phyloP scores from a whole-genome alignment of 2,113 vertebrate species.

The Microcebus jonahi region DNA sequence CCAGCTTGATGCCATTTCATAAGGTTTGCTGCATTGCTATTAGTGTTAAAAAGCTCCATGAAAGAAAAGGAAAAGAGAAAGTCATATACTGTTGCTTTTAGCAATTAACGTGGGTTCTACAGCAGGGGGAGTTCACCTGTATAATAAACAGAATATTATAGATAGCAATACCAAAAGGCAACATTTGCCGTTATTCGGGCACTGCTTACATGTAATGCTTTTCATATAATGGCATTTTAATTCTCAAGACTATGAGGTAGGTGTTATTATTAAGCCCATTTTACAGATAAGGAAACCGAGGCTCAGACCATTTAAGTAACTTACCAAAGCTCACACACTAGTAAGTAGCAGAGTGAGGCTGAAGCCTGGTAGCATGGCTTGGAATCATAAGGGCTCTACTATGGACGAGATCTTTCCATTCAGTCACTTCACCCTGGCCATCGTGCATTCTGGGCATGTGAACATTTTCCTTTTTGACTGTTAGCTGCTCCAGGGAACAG shows the following conservation, averaged over 20 bases:
- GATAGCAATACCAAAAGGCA: not conserved
- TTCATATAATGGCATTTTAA: not conserved
- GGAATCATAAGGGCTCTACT: not conserved
- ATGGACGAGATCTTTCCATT: not conserved
- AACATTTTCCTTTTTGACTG: not conserved
- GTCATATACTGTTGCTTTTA: not conserved
- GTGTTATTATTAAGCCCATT: not conserved
- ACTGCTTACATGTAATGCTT: not conserved
- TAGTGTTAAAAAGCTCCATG: not conserved
- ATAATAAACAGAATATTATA: not conserved
- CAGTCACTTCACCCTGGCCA: not conserved
- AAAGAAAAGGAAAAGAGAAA: not conserved
- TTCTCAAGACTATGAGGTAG: not conserved
- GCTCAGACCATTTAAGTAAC: not conserved
- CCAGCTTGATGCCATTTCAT: not conserved
- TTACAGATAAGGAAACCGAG: not conserved
- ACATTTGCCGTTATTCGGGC: not conserved
- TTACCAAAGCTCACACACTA: not conserved
- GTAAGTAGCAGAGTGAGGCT: not conserved
- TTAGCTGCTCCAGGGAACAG: not conserved
- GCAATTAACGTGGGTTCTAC: not conserved
- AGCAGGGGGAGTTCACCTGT: not conserved
- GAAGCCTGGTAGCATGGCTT: not conserved
- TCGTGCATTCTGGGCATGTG: fast-evolving
- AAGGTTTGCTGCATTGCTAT: not conserved